Evolutionary conservation across 2,113 vertebrate species (phyloP).

Genomic region (Telmatochromis bifrenatus): DNA sequence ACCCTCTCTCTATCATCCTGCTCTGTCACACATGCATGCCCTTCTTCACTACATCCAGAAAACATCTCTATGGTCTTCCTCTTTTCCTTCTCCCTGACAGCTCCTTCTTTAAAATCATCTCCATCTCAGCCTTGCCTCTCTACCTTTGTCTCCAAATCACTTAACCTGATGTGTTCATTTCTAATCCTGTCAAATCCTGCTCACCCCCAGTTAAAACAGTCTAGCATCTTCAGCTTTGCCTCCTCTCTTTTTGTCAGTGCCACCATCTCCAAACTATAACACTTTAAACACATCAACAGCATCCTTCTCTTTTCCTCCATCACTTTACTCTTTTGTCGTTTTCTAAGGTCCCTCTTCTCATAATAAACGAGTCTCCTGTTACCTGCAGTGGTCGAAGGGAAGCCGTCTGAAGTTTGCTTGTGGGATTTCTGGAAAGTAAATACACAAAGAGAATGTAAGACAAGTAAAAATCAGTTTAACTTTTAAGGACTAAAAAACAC

Average conservation of each 20-base stretch:
- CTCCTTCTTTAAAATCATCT: background rate
- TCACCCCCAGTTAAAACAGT: background rate
- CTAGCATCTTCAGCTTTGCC: background rate
- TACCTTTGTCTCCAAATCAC: background rate
- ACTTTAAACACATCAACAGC: background rate
- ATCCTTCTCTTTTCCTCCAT: background rate
- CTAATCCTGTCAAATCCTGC: background rate
- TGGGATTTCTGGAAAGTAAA: slow-evolving; percentile 79
- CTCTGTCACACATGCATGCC: background rate
- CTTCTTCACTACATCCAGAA: background rate
- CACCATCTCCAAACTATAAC: background rate
- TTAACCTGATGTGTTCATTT: background rate
- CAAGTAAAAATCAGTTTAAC: accelerated
- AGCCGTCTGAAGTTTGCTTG: slow-evolving; percentile 85
- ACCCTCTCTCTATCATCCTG: background rate
- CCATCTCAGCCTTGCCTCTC: background rate
- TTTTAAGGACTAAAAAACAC: background rate
- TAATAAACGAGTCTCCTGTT: slow-evolving; percentile 1
- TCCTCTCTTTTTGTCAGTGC: background rate
- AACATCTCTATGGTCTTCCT: background rate
- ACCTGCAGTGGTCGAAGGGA: slow-evolving; percentile 97
- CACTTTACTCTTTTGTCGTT: background rate
- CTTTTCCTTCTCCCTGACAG: background rate
- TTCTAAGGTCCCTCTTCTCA: background rate
- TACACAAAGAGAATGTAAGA: background rate